A percentile compares a stretch with the other conserved stretches of the same genome.
These are phyloP conservation scores for Lipophrys pholis DNA, from an alignment of 2,113 vertebrate genomes.

Conservation along the genomic window DNA sequence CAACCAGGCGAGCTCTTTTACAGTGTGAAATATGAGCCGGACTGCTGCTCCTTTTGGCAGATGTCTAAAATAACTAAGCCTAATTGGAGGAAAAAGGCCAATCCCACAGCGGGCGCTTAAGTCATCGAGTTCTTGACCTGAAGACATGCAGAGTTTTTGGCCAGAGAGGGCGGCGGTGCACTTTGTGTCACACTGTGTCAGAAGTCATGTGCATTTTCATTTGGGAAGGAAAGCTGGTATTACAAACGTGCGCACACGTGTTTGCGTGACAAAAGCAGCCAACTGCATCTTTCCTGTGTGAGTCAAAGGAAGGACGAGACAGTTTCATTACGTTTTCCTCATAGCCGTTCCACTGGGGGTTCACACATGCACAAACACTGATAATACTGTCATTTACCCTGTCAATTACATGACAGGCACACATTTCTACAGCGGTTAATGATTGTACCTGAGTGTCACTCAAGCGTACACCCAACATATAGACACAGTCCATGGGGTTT, in stretches of 20 bases:
- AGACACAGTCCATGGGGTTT: conserved; percentile 3
- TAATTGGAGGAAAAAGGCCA: conserved; percentile 62
- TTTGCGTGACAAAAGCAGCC: conserved; percentile 36
- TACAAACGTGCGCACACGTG: not conserved
- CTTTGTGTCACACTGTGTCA: conserved; percentile 18
- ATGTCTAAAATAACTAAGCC: conserved; percentile 64
- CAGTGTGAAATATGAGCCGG: conserved; percentile 41
- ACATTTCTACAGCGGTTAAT: conserved; percentile 36
- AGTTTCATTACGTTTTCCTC: conserved; percentile 49
- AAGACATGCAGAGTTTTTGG: conserved; percentile 35
- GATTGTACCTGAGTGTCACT: conserved; percentile 12
- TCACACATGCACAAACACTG: conserved; percentile 51
- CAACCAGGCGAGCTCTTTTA: conserved; percentile 34
- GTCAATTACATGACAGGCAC: conserved; percentile 40
- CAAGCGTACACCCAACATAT: conserved; percentile 14
- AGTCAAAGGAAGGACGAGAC: conserved; percentile 48
- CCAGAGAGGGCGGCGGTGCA: conserved; percentile 2
- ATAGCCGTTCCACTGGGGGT: conserved; percentile 30
- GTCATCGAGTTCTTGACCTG: conserved; percentile 36
- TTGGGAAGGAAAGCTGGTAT: conserved; percentile 7
- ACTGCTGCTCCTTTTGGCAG: conserved; percentile 50
- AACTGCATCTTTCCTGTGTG: conserved; percentile 39
- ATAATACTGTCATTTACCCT: conserved; percentile 53
- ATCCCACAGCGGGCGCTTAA: conserved; percentile 32
- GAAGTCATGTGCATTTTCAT: conserved; percentile 11